These are phyloP conservation scores for Cuniculus paca DNA, from an alignment of 2,797 vertebrate genomes.

Conservation along the genomic window DNA sequence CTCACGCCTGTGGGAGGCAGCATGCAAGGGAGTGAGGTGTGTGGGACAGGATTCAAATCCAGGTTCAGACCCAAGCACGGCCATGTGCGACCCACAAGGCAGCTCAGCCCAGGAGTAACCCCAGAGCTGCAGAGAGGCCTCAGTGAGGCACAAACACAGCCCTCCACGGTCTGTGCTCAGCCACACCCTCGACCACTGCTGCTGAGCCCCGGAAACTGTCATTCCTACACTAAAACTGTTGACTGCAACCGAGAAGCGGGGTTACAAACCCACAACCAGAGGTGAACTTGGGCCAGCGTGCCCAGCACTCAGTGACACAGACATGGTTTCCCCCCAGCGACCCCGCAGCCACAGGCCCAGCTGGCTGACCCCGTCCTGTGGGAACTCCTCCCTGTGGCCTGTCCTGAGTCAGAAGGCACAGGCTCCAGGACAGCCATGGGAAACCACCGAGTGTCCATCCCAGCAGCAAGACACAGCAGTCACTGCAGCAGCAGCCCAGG, in stretches of 20 bases:
- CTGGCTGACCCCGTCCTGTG: background rate
- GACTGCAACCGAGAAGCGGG: background rate
- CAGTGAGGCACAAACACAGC: background rate
- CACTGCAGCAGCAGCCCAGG: background rate
- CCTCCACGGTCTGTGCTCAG: background rate
- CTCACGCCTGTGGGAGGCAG: fast-evolving
- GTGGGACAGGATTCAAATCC: background rate
- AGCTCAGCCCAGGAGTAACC: background rate
- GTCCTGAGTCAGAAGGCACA: background rate
- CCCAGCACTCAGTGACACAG: background rate
- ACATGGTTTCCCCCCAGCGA: slow-evolving; percentile 1
- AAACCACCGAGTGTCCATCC: background rate
- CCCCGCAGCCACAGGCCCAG: background rate
- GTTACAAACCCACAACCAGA: background rate
- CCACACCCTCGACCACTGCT: background rate
- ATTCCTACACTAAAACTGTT: background rate
- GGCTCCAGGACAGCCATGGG: too few relatives aligned
- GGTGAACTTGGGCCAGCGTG: background rate
- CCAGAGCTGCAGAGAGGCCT: background rate
- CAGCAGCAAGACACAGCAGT: too few relatives aligned
- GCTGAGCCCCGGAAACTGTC: background rate
- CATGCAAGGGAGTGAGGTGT: background rate
- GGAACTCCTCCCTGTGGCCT: background rate
- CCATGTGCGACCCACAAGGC: background rate
- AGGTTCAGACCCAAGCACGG: background rate